Conservation (phyloP, 2,888 invertebrate genomes). For the Drosophila buzzatii region DNA sequence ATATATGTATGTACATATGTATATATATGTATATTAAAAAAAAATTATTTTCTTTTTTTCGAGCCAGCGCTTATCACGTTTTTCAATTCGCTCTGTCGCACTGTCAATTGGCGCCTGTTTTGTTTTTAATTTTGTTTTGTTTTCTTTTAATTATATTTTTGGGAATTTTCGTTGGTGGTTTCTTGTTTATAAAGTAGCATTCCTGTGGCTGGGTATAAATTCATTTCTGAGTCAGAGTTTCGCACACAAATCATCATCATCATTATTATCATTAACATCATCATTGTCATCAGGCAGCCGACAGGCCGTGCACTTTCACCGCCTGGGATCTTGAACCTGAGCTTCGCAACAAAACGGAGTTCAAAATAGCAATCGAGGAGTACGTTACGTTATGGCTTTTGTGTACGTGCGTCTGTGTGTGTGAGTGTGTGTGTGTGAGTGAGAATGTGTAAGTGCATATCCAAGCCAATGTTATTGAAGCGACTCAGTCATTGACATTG, state of each 20-base stretch:
- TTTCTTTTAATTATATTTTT: constrained; percentile 26
- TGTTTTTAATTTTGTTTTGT: constrained; percentile 34
- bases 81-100: constrained; percentile 22
- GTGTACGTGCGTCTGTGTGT: background rate
- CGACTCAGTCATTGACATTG: constrained; percentile 23
- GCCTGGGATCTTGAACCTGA: constrained; percentile 43
- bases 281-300: constrained; percentile 5
- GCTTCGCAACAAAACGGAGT: constrained; percentile 19
- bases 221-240: constrained; percentile 28
- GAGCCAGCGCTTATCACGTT: constrained; percentile 63
- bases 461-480: constrained; percentile 4
- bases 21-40: too few species aligned
- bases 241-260: constrained; percentile 31
- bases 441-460: background rate
- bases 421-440: background rate
- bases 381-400: constrained; percentile 4
- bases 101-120: constrained; percentile 43
- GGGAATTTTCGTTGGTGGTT: constrained; percentile 35
- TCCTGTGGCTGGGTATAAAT: constrained; percentile 28
- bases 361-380: constrained; percentile 38
- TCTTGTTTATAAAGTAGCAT: constrained; percentile 38
- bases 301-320: constrained; percentile 46
- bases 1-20: background rate
- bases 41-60: constrained; percentile 3
- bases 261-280: background rate